A percentile compares a stretch with the other conserved stretches of the same genome.
phyloP scores from a whole-genome alignment of 2,113 vertebrate species.

The Tapirus terrestris region DNA sequence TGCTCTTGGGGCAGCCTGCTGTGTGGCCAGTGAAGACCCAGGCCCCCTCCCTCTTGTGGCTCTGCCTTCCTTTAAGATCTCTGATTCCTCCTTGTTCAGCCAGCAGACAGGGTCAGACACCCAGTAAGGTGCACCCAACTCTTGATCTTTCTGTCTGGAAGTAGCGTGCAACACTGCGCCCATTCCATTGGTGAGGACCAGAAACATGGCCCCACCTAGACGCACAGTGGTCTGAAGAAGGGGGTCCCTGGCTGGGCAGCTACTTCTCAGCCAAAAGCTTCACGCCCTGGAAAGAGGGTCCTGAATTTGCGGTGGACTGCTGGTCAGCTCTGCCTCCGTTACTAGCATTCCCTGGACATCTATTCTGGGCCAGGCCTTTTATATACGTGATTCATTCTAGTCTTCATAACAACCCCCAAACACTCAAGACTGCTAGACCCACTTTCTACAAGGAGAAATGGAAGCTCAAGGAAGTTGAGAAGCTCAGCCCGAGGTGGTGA shows the following conservation, averaged over 20 bases:
- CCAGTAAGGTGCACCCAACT: background rate
- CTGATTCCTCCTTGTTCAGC: background rate
- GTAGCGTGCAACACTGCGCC: background rate
- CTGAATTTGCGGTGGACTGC: rapidly evolving
- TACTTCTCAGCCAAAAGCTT: background rate
- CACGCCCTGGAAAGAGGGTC: background rate
- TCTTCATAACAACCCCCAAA: background rate
- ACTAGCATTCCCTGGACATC: background rate
- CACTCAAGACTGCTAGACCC: background rate
- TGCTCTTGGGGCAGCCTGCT: background rate
- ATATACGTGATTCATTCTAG: background rate
- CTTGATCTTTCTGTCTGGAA: background rate
- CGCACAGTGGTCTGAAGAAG: background rate
- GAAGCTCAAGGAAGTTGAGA: background rate
- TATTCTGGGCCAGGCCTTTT: background rate
- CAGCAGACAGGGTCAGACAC: background rate
- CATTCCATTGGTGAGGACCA: background rate
- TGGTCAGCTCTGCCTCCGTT: background rate
- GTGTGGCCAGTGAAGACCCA: background rate
- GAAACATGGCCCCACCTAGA: background rate
- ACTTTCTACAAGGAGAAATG: background rate
- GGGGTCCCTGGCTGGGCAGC: background rate
- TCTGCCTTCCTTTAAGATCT: background rate
- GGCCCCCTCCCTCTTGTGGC: background rate
- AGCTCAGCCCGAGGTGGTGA: rapidly evolving